Conservation (phyloP, 2,113 vertebrate species). For the Stercorarius parasiticus region DNA sequence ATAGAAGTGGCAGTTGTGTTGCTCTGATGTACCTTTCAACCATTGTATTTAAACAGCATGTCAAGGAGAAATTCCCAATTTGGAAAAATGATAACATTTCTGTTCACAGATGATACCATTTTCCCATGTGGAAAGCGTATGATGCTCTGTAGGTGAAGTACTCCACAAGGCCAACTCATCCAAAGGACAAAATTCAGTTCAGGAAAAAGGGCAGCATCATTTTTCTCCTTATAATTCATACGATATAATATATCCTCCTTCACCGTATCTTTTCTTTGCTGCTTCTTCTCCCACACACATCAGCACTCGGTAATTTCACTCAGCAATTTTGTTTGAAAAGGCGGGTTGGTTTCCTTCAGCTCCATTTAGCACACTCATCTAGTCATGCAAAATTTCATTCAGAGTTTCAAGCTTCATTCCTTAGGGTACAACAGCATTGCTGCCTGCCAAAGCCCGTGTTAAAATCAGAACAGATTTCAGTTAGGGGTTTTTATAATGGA, state of each 20-base stretch:
- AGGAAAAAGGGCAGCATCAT: neutral
- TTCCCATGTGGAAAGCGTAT: neutral
- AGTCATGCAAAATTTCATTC: slow-evolving; percentile 15
- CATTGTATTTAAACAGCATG: neutral
- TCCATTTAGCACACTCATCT: slow-evolving; percentile 3
- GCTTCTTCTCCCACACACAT: neutral
- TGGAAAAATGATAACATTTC: neutral
- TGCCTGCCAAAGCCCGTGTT: neutral
- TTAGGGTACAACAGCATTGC: neutral
- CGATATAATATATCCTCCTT: neutral
- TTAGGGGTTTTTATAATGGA: neutral
- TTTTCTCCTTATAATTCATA: neutral
- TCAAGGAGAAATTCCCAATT: neutral
- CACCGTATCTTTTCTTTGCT: neutral
- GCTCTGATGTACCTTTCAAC: neutral
- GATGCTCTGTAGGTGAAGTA: neutral
- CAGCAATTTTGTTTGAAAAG: slow-evolving; percentile 7
- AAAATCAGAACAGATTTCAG: neutral
- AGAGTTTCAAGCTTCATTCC: neutral
- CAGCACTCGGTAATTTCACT: neutral
- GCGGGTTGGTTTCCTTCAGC: neutral
- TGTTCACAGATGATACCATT: neutral
- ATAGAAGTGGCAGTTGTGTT: neutral
- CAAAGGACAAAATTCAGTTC: neutral
- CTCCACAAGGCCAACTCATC: neutral